Conservation (phyloP, 2,797 vertebrate species). For the Eurystomus glaucurus region DNA sequence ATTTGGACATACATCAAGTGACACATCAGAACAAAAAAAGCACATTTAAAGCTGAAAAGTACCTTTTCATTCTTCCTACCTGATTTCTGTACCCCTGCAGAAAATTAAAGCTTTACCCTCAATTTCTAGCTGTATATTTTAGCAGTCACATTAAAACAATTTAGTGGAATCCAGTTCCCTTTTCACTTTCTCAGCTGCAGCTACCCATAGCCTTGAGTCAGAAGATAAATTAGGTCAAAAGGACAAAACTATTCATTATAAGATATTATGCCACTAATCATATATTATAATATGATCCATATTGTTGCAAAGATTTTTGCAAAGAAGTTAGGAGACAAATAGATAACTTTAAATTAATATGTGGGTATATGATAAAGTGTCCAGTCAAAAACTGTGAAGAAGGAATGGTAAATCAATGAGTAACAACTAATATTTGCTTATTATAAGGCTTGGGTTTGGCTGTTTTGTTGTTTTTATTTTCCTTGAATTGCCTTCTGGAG, state of each 20-base stretch:
- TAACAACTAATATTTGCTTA: background rate
- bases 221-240: background rate
- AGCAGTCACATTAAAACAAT: background rate
- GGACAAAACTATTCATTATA: background rate
- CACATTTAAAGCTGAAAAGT: background rate
- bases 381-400: background rate
- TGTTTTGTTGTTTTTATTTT: background rate
- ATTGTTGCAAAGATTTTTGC: background rate
- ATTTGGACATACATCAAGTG: slow-evolving; percentile 13
- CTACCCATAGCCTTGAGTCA: background rate
- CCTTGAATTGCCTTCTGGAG: background rate
- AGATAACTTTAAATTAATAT: background rate
- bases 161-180: background rate
- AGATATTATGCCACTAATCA: background rate
- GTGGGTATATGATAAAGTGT: background rate
- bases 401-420: background rate
- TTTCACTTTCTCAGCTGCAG: background rate
- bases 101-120: background rate
- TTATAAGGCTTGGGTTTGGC: background rate
- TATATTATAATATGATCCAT: background rate
- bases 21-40: background rate
- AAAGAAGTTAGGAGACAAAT: background rate
- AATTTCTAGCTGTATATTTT: background rate
- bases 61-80: background rate
- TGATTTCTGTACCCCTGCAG: background rate